Conservation (phyloP, 2,113 vertebrate genomes). For the Microtus montanus region DNA sequence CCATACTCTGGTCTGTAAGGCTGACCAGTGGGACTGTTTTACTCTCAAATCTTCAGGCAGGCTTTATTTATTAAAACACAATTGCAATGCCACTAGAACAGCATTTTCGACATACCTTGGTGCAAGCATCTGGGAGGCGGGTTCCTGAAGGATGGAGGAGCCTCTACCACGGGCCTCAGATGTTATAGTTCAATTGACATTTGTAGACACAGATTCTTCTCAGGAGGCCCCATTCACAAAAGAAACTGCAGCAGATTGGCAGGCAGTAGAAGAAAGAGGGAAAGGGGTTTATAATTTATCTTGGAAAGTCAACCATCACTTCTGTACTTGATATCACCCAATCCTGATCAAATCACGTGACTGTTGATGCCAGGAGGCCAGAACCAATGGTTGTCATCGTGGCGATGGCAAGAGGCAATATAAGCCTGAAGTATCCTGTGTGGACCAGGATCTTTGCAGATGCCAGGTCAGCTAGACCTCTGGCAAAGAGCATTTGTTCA, state of each 20-base stretch:
- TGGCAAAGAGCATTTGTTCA: background rate
- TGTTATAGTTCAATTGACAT: background rate
- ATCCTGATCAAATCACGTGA: background rate
- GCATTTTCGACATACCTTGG: background rate
- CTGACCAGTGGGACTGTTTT: no score
- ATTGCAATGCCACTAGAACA: no score
- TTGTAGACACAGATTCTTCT: background rate
- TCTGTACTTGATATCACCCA: background rate
- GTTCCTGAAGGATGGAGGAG: background rate
- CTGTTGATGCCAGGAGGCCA: background rate
- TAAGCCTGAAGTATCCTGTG: background rate
- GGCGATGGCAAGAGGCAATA: background rate
- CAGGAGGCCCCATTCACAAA: background rate
- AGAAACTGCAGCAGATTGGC: background rate
- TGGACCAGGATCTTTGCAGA: background rate
- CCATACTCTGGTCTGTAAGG: no score
- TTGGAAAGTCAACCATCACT: background rate
- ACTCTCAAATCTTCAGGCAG: no score
- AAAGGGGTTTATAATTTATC: background rate
- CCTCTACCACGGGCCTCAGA: background rate
- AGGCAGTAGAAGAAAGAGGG: background rate
- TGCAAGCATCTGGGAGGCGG: background rate
- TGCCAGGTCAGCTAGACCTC: slow-evolving; percentile 22
- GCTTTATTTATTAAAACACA: no score
- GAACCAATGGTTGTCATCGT: background rate